phyloP scores from a whole-genome alignment of 2,797 vertebrate species.

The Pipistrellus nathusii region DNA sequence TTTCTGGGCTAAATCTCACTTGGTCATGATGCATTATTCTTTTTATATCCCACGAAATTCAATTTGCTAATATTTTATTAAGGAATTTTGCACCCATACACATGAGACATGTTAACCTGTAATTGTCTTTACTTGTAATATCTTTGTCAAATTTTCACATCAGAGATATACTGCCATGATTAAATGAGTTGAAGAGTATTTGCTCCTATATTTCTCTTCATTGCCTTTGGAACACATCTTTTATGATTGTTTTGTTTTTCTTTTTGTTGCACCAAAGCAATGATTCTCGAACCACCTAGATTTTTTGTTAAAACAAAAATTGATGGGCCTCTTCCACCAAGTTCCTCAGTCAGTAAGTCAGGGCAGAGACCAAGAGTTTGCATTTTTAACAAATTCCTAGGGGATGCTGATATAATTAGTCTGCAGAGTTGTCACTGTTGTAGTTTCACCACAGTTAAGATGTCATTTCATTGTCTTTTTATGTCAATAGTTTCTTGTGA shows the following conservation, averaged over 20 bases:
- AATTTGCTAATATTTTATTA: slow-evolving; percentile 48
- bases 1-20: slow-evolving; percentile 44
- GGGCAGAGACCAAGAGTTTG: neutral
- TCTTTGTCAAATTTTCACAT: neutral
- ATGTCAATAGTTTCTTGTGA: neutral
- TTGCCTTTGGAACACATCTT: neutral
- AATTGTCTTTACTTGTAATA: slow-evolving; percentile 24
- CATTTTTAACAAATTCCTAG: neutral
- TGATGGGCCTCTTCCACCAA: neutral
- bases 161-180: neutral
- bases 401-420: no score
- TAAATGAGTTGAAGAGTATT: neutral
- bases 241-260: neutral
- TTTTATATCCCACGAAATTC: slow-evolving; percentile 22
- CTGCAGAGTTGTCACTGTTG: neutral
- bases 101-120: neutral
- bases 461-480: neutral
- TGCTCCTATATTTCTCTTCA: neutral
- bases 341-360: neutral
- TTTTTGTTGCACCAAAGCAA: neutral
- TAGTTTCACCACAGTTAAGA: neutral
- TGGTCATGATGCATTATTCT: neutral
- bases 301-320: slow-evolving; percentile 24
- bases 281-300: slow-evolving; percentile 3
- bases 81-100: neutral